phyloP scores from a whole-genome alignment of 2,797 vertebrate species.

The Sebastolobus altivelis region DNA sequence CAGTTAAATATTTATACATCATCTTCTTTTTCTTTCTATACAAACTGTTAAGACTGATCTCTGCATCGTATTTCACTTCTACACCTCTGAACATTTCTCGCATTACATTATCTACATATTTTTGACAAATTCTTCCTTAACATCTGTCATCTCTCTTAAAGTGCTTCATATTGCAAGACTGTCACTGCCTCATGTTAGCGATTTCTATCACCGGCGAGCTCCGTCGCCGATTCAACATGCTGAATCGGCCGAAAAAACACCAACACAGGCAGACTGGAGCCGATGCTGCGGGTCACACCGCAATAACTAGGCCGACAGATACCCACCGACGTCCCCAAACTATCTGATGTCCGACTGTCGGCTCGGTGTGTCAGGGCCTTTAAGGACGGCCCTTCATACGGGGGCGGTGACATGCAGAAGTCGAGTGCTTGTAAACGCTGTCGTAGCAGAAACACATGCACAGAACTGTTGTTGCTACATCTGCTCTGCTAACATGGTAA shows the following conservation, averaged over 20 bases:
- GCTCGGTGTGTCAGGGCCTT: no score
- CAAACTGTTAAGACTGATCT: background rate
- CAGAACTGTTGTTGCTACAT: no score
- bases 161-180: background rate
- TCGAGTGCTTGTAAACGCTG: background rate
- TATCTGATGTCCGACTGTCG: accelerated
- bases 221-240: no score
- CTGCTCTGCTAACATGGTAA: no score
- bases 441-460: background rate
- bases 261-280: no score
- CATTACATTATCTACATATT: background rate
- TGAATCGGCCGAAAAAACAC: no score
- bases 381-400: background rate
- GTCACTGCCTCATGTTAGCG: background rate
- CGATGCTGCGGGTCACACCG: no score
- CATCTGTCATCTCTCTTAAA: background rate
- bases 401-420: background rate
- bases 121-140: background rate
- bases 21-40: background rate
- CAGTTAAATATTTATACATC: background rate
- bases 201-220: no score
- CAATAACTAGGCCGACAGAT: accelerated
- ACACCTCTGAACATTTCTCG: background rate
- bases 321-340: no score
- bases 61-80: background rate